These are phyloP conservation scores for Asteroscopus sphinx DNA, from an alignment of 2,888 invertebrate genomes.

Conservation along the genomic window DNA sequence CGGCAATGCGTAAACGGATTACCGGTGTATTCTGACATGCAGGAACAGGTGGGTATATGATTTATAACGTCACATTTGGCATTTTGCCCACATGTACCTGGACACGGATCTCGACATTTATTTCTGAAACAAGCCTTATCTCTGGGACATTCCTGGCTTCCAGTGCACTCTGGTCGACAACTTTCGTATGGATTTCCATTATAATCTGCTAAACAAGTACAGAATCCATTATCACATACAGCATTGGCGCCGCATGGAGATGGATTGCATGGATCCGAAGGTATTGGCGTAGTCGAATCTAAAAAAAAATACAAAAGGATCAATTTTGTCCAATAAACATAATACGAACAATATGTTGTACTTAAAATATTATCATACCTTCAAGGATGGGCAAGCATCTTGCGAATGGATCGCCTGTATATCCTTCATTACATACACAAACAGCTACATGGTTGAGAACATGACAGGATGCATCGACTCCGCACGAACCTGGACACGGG, in stretches of 20 bases:
- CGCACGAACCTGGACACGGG: constrained; percentile 95
- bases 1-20: constrained; percentile 92
- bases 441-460: constrained; percentile 95
- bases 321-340: neutral
- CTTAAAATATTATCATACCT: constrained; percentile 65
- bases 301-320: constrained; percentile 56
- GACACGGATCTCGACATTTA: constrained; percentile 94
- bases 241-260: constrained; percentile 94
- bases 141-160: constrained; percentile 92
- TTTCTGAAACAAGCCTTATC: constrained; percentile 93
- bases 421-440: constrained; percentile 93
- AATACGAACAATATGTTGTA: neutral
- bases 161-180: constrained; percentile 93
- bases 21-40: constrained; percentile 92
- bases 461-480: constrained; percentile 94
- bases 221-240: constrained; percentile 92
- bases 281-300: constrained; percentile 78
- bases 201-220: constrained; percentile 92
- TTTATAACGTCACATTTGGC: constrained; percentile 93
- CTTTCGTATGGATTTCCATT: constrained; percentile 93
- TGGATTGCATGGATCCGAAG: constrained; percentile 91
- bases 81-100: constrained; percentile 93
- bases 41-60: constrained; percentile 93
- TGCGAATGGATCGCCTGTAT: constrained; percentile 95
- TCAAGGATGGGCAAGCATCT: constrained; percentile 91